These are phyloP conservation scores for Latrodectus hesperus DNA, from an alignment of 2,888 invertebrate genomes.

Conservation along the genomic window DNA sequence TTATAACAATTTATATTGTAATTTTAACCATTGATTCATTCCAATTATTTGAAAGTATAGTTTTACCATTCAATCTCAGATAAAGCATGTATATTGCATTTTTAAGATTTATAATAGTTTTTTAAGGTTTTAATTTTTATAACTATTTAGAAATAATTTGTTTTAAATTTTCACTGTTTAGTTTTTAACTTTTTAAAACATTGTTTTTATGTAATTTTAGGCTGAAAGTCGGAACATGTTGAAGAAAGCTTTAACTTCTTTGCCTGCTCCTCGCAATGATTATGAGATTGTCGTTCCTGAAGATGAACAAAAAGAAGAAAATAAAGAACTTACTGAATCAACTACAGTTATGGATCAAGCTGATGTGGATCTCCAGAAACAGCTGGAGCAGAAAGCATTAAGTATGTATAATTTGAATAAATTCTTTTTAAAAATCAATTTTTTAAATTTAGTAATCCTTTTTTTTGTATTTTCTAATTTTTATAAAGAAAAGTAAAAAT, in stretches of 20 bases:
- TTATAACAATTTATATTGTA: too few species aligned
- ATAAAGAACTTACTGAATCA: conserved; percentile 73
- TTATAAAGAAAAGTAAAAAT: too few species aligned
- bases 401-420: conserved; percentile 67
- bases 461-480: too few species aligned
- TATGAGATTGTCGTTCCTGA: conserved; percentile 99
- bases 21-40: too few species aligned
- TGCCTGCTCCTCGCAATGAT: conserved; percentile 96
- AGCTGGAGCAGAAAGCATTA: conserved; percentile 82
- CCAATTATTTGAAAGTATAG: too few species aligned
- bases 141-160: too few species aligned
- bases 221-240: conserved; percentile 82
- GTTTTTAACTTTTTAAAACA: not conserved
- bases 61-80: too few species aligned
- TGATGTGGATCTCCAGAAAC: conserved; percentile 84
- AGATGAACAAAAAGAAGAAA: conserved; percentile 76
- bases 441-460: not conserved
- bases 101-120: too few species aligned
- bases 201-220: conserved; percentile 5
- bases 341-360: conserved; percentile 86
- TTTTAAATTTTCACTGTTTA: too few species aligned
- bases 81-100: too few species aligned
- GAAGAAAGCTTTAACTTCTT: conserved; percentile 83
- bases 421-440: not conserved
- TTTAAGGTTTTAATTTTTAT: too few species aligned